phyloP scores from a whole-genome alignment of 92 coral and sea anemone species.

The Phenganax marumi region DNA sequence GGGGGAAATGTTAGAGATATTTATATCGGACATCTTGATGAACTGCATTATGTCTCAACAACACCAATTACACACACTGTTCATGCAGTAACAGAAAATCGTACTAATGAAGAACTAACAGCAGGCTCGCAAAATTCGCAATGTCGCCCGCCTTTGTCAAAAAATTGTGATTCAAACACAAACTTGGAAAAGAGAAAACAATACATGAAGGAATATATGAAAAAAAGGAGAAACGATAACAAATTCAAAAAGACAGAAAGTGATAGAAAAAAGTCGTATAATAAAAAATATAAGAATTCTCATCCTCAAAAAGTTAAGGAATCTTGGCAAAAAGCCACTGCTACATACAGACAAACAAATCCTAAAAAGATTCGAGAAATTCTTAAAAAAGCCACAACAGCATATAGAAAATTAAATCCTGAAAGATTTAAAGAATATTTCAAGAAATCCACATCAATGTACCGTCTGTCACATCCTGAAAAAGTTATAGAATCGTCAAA shows the following conservation, averaged over 20 bases:
- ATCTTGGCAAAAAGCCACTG: constrained; percentile 34
- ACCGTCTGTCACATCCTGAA: constrained; percentile 20
- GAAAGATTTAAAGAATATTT: constrained; percentile 23
- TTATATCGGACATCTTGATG: constrained; percentile 44
- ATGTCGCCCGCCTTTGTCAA: neutral
- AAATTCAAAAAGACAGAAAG: constrained; percentile 2
- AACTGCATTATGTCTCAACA: constrained; percentile 49
- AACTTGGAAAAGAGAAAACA: constrained; percentile 33
- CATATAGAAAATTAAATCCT: constrained; percentile 40
- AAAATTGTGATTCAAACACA: too few relatives aligned
- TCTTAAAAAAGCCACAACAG: constrained; percentile 22
- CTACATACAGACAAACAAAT: constrained; percentile 34
- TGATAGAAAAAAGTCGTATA: constrained; percentile 11
- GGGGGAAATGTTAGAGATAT: constrained; percentile 23
- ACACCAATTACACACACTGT: constrained; percentile 27
- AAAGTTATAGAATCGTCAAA: neutral
- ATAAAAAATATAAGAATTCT: constrained; percentile 25
- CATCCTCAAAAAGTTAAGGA: constrained; percentile 46
- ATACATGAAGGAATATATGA: constrained; percentile 47
- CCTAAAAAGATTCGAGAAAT: constrained; percentile 39
- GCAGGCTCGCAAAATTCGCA: constrained; percentile 36
- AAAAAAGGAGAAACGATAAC: constrained; percentile 14
- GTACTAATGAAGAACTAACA: constrained; percentile 10
- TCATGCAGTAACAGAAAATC: constrained; percentile 25
- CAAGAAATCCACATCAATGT: constrained; percentile 28